Evolutionary conservation across 2,113 vertebrate species (phyloP), one percentile per base, ranked within the genome.

Genomic region (Peromyscus californicus): DNA sequence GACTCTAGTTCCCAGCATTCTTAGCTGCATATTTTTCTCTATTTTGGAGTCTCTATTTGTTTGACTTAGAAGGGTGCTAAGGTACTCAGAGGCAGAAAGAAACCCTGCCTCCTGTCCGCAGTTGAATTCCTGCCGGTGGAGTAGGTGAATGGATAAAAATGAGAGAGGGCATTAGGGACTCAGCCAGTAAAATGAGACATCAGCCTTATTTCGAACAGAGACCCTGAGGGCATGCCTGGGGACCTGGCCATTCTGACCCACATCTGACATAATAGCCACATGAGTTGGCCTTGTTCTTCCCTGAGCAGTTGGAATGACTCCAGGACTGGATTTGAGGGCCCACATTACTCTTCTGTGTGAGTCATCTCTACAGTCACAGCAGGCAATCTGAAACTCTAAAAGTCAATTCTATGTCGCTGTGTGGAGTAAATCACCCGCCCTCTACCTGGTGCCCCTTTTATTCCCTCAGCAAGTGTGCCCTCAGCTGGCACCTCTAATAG

Each of bases 291-390:
- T 92, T 48, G 76, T 31, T 79, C 36, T 39, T 83, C 70, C 10
- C 13, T 69, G 87, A 85, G 83, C 83, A 82, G 75, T 67, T 95
- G 84, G 96, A 92, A 85, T 42, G 48, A 85, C 90, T 72, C 92
- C 79, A 85, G 48, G 75, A 92, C 54, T 91, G 39, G 72, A 82
- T 88, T 93, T 2, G 0, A 94, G 21, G 36, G 74, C 45, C 94
- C 65, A 12, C 39, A 0, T 93, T 63, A 12, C 3, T 94, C 63
- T 95, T 86, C 61, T 57, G 1, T 69, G 2, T 89, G 90, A 90
- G 79, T 96, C 95, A 90, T 88, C 54, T 16, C 22, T n/a, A 12
- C 22, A 1, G 24, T 54, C 59, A 75, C 79, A 87, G 75, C 74
- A 93, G 87, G 91, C 78, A 1, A 0, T 91, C 67, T 94, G 89